Percentiles rank a stretch among this genome's conserved stretches.
phyloP scores from a whole-genome alignment of 2,113 vertebrate genomes.

The Dipodomys merriami region DNA sequence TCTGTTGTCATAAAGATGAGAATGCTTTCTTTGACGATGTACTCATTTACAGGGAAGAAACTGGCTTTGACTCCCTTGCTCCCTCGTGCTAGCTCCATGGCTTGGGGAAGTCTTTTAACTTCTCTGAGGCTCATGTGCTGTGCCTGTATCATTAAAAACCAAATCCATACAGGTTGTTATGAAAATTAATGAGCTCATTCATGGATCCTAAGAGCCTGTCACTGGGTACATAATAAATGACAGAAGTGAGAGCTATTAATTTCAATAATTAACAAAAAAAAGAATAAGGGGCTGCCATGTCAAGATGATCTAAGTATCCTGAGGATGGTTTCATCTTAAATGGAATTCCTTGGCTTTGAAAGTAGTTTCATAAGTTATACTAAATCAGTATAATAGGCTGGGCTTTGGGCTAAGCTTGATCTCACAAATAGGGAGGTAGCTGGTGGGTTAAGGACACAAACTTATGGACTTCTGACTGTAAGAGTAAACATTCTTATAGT shows the following conservation, averaged over 20 bases:
- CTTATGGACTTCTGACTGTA: background rate
- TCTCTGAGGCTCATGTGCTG: background rate
- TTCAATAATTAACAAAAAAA: conserved; percentile 54
- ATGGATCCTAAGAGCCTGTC: background rate
- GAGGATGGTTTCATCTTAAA: conserved; percentile 23
- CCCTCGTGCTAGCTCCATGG: background rate
- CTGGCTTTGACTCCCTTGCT: background rate
- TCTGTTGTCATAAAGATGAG: background rate
- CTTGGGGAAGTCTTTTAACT: background rate
- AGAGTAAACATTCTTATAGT: background rate
- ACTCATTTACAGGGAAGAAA: background rate
- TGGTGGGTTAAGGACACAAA: background rate
- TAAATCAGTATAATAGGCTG: background rate
- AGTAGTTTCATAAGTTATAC: background rate
- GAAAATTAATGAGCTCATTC: conserved; percentile 54
- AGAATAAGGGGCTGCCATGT: background rate
- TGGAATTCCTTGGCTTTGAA: background rate
- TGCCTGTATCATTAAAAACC: conserved; percentile 4
- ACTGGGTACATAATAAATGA: background rate
- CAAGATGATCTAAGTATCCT: background rate
- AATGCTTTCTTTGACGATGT: conserved; percentile 1
- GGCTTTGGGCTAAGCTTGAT: background rate
- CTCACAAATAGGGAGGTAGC: background rate
- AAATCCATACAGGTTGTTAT: background rate
- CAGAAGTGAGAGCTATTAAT: conserved; percentile 17